Conservation (phyloP, 2,797 vertebrate species). For the Brotula barbata region DNA sequence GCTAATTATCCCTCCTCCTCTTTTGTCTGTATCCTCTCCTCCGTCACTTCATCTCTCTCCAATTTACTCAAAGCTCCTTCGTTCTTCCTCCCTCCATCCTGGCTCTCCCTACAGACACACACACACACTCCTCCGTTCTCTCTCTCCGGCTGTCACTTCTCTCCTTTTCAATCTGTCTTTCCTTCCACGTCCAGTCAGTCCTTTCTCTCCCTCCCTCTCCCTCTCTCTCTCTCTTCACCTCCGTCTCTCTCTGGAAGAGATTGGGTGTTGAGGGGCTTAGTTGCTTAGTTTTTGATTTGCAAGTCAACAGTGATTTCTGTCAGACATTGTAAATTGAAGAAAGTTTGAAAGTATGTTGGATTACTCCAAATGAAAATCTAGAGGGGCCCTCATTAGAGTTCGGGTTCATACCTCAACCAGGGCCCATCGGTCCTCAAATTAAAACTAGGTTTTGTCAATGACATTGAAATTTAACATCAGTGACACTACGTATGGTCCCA, state of each 20-base stretch:
- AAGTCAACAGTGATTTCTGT: slow-evolving; percentile 71
- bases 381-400: too few relatives aligned
- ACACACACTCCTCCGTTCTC: too few relatives aligned
- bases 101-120: too few relatives aligned
- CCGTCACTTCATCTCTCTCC: slow-evolving; percentile 53
- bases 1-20: slow-evolving; percentile 77
- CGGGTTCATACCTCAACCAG: too few relatives aligned
- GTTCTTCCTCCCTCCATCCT: slow-evolving; percentile 15
- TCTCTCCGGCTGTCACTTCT: slow-evolving; percentile 59
- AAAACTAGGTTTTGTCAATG: too few relatives aligned
- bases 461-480: too few relatives aligned
- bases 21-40: slow-evolving; percentile 66
- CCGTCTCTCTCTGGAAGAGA: slow-evolving; percentile 51
- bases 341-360: slow-evolving; percentile 67
- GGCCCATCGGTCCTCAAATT: too few relatives aligned
- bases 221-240: slow-evolving; percentile 9
- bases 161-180: slow-evolving; percentile 64
- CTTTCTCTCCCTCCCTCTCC: background rate
- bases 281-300: slow-evolving; percentile 59
- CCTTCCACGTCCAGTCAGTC: slow-evolving; percentile 25
- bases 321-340: slow-evolving; percentile 58
- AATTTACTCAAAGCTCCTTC: slow-evolving; percentile 38
- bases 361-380: slow-evolving; percentile 60
- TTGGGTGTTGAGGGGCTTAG: slow-evolving; percentile 61
- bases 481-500: too few relatives aligned